These are phyloP conservation scores for Bugulina stolonifera DNA, from an alignment of 2,888 invertebrate genomes.

Conservation along the genomic window DNA sequence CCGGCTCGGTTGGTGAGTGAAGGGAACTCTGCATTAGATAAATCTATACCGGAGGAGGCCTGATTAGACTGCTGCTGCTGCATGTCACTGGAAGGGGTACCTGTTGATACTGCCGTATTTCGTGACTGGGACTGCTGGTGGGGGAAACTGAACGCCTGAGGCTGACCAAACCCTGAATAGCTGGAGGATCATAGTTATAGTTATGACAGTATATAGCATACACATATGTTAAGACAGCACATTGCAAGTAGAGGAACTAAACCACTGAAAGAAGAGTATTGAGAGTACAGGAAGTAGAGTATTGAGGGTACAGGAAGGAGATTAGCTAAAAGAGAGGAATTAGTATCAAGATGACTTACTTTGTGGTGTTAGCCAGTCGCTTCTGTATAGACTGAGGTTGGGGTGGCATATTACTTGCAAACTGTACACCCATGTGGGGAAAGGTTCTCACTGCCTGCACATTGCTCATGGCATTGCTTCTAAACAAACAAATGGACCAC, in stretches of 20 bases:
- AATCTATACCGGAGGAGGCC: not conserved
- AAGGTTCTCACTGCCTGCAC: slow-evolving; percentile 1
- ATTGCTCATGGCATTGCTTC: not conserved
- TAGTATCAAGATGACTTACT: not conserved
- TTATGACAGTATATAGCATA: too few species aligned
- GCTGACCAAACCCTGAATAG: slow-evolving; percentile 22
- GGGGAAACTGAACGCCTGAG: slow-evolving; percentile 11
- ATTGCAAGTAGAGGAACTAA: too few species aligned
- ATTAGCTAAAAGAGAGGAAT: not conserved
- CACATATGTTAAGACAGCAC: too few species aligned
- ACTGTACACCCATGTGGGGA: not conserved
- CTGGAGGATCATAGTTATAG: too few species aligned
- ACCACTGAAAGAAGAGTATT: too few species aligned
- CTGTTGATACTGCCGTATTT: not conserved
- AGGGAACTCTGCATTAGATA: slow-evolving; percentile 5
- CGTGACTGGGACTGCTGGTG: slow-evolving; percentile 8
- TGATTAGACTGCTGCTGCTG: not conserved
- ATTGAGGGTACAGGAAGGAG: not conserved
- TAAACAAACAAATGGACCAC: too few species aligned
- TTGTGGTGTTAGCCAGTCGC: not conserved
- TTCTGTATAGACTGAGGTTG: slow-evolving; percentile 15
- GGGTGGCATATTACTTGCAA: not conserved
- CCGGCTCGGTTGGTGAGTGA: not conserved
- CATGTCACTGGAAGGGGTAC: not conserved
- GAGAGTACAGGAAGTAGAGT: too few species aligned